phyloP scores from a whole-genome alignment of 92 coral and sea anemone genomes.

The Umimayanthus kanabou region DNA sequence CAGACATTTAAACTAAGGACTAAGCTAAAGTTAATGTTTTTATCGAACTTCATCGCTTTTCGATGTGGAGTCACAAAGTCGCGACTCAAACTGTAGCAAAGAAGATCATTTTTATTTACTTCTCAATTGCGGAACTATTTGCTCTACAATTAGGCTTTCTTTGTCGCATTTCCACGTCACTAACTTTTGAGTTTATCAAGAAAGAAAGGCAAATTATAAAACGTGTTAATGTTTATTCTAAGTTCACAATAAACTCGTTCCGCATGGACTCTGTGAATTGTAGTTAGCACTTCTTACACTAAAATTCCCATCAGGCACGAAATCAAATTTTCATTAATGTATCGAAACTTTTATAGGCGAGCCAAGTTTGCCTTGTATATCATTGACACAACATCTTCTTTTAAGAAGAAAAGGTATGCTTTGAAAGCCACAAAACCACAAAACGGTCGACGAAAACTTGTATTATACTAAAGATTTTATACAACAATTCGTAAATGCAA shows the following conservation, averaged over 20 bases:
- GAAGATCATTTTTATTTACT: constrained; percentile 25
- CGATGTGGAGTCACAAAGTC: constrained; percentile 28
- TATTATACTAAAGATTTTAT: constrained; percentile 34
- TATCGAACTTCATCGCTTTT: constrained; percentile 23
- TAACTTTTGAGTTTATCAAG: constrained; percentile 47
- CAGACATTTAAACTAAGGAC: constrained; percentile 19
- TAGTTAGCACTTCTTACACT: background rate
- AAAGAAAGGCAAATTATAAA: constrained; percentile 43
- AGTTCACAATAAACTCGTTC: constrained; percentile 45
- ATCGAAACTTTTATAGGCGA: constrained; percentile 31
- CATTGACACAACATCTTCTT: constrained; percentile 35
- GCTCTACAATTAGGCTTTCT: constrained; percentile 46
- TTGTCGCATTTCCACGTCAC: constrained; percentile 51
- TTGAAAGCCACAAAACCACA: constrained; percentile 42
- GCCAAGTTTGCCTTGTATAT: constrained; percentile 32
- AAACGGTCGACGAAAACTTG: constrained; percentile 34
- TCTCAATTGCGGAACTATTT: constrained; percentile 49
- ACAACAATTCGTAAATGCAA: constrained; percentile 17
- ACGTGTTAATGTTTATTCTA: constrained; percentile 46
- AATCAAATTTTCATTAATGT: constrained; percentile 20
- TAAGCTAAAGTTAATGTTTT: constrained; percentile 9
- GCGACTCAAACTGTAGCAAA: constrained; percentile 17
- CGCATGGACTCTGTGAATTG: constrained; percentile 35
- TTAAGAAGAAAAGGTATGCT: constrained; percentile 41
- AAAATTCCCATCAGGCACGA: background rate